Percentiles rank a stretch among this genome's conserved stretches.
These are phyloP conservation scores for Muscicapa adusta DNA, from an alignment of 2,113 vertebrate species.

Conservation along the genomic window DNA sequence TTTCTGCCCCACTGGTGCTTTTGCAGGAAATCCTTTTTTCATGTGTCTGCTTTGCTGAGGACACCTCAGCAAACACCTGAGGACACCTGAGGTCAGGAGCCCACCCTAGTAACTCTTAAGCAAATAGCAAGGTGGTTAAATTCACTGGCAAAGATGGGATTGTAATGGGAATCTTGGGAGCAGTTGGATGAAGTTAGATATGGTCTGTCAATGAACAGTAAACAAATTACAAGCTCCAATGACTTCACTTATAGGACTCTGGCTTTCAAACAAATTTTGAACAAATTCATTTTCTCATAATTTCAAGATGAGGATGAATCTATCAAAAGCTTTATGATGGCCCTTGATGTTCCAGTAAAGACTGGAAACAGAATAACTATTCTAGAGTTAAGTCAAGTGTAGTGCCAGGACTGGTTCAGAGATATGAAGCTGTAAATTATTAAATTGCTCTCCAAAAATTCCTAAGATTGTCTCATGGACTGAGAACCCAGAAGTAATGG, in stretches of 20 bases:
- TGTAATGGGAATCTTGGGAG: background rate
- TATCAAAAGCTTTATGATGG: background rate
- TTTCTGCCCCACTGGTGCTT: background rate
- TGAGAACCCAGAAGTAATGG: background rate
- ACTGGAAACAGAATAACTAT: background rate
- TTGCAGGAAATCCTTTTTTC: background rate
- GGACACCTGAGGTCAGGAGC: too few relatives aligned
- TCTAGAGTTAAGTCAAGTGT: background rate
- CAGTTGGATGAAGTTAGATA: background rate
- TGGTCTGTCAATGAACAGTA: background rate
- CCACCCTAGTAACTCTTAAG: background rate
- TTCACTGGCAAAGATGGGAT: background rate
- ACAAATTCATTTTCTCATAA: background rate
- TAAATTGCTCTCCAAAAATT: background rate
- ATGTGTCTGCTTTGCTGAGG: background rate
- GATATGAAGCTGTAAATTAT: background rate
- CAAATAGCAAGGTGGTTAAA: background rate
- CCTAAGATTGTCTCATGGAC: background rate
- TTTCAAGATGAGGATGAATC: background rate
- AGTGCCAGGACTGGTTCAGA: background rate
- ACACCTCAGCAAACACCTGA: too few relatives aligned
- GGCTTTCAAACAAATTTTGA: background rate
- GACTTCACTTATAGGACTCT: background rate
- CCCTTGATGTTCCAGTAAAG: background rate
- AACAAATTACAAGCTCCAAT: background rate